These are phyloP conservation scores for Philonicus albiceps DNA, from an alignment of 2,888 invertebrate genomes.

Conservation along the genomic window DNA sequence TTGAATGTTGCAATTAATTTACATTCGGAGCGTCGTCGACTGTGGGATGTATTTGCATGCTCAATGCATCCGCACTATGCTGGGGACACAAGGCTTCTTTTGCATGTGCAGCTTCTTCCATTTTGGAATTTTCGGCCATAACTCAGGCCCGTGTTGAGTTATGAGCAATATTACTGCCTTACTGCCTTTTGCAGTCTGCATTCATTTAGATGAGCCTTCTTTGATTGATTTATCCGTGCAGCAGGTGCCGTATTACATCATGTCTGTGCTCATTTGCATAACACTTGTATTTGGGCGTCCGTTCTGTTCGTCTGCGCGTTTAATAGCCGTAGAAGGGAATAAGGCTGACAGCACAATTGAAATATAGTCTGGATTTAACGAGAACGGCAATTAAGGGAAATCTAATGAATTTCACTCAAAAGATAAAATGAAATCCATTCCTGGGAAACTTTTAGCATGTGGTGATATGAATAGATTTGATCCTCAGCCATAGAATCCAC, in stretches of 20 bases:
- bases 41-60: conserved; percentile 2
- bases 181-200: neutral
- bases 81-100: neutral
- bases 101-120: neutral
- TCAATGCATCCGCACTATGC: neutral
- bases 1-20: conserved; percentile 5
- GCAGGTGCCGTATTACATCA: neutral
- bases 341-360: neutral
- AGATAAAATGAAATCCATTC: neutral
- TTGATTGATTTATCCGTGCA: neutral
- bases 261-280: neutral
- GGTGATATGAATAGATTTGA: neutral
- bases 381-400: neutral
- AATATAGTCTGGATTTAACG: neutral
- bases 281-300: neutral
- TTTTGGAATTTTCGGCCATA: neutral
- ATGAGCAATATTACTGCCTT: neutral
- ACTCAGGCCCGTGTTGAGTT: neutral
- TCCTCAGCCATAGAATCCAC: neutral
- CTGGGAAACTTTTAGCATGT: neutral
- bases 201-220: neutral
- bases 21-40: neutral
- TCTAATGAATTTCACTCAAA: neutral
- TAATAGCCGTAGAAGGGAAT: neutral
- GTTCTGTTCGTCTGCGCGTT: neutral